Evolutionary conservation across 2,888 invertebrate genomes (phyloP).

Genomic region (Mesoligia furuncula): DNA sequence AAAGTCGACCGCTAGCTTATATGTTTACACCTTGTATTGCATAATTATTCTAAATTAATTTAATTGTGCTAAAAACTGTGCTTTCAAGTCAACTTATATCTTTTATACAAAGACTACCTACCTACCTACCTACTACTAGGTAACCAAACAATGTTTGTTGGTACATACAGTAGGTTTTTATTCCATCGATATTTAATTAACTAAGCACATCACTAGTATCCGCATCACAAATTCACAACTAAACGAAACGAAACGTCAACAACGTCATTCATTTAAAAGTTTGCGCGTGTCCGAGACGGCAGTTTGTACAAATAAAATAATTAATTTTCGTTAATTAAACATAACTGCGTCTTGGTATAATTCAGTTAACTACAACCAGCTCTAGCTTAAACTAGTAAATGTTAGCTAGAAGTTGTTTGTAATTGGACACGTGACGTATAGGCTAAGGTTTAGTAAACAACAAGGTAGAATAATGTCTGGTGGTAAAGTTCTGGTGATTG

Average conservation of each 20-base stretch:
- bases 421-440: conserved; percentile 70
- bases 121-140: too few relatives aligned
- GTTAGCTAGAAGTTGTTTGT: conserved; percentile 26
- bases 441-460: conserved; percentile 67
- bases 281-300: conserved; percentile 79
- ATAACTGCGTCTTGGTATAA: conserved; percentile 37
- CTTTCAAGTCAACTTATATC: neutral
- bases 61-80: neutral
- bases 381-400: conserved; percentile 35
- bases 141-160: too few relatives aligned
- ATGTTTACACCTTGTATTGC: neutral
- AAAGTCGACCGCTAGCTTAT: neutral
- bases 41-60: neutral
- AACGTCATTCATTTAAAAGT: conserved; percentile 78
- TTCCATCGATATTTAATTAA: conserved; percentile 31
- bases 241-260: conserved; percentile 66
- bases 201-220: conserved; percentile 29
- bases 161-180: neutral
- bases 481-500: conserved; percentile 94
- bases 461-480: conserved; percentile 78
- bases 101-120: neutral
- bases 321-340: conserved; percentile 53
- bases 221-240: conserved; percentile 27
- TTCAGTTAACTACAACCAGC: conserved; percentile 24
- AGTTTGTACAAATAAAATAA: conserved; percentile 59